A percentile compares a stretch with the other conserved stretches of the same genome.
These are phyloP conservation scores for Perca flavescens DNA, from an alignment of 2,113 vertebrate species.

Conservation along the genomic window DNA sequence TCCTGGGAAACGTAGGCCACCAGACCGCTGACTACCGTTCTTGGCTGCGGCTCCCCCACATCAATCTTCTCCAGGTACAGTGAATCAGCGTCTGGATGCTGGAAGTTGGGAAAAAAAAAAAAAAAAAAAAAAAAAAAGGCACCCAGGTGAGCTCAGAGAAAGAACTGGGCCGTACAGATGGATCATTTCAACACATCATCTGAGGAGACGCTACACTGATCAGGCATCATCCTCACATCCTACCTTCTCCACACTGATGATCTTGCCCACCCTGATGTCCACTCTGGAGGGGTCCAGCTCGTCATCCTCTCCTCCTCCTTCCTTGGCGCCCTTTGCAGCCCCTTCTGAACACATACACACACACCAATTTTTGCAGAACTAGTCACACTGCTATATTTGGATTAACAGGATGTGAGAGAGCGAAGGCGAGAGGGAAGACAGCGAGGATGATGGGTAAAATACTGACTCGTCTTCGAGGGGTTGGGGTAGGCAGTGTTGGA, in stretches of 20 bases:
- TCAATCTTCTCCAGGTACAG: constrained; percentile 96
- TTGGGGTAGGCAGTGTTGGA: constrained; percentile 89
- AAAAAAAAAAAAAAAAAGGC: not conserved
- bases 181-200: not conserved
- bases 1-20: constrained; percentile 91
- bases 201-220: fast-evolving
- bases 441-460: not conserved
- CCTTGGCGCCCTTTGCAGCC: constrained; percentile 85
- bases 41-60: constrained; percentile 90
- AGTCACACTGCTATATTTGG: not conserved
- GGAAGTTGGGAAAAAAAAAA: not conserved
- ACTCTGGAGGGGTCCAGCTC: constrained; percentile 90
- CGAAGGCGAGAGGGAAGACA: no score
- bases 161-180: not conserved
- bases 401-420: not conserved
- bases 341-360: constrained; percentile 82
- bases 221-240: not conserved
- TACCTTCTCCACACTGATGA: constrained; percentile 94
- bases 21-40: constrained; percentile 95
- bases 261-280: constrained; percentile 94
- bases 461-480: constrained; percentile 90
- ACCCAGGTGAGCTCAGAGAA: not conserved
- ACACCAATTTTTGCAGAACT: not conserved
- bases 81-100: constrained; percentile 96
- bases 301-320: constrained; percentile 82